A percentile compares a stretch with the other conserved stretches of the same genome.
phyloP scores from a whole-genome alignment of 2,888 invertebrate species.

The Dichetophora obliterata region DNA sequence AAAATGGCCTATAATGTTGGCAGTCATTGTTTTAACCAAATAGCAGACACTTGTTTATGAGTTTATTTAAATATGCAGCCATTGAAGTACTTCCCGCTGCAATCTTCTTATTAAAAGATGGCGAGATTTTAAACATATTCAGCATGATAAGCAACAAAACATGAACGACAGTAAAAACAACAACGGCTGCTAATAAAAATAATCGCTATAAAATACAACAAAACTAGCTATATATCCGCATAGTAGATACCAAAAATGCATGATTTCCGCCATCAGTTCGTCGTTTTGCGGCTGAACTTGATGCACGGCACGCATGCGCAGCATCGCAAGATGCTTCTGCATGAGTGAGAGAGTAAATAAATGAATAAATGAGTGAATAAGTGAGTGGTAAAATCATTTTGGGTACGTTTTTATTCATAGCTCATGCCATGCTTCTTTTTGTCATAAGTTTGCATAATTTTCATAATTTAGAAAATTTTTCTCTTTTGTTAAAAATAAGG shows the following conservation, averaged over 20 bases:
- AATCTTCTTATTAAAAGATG: not conserved
- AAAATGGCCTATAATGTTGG: not conserved
- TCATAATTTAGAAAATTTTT: not conserved
- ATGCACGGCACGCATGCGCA: not conserved
- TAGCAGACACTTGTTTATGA: conserved; percentile 8
- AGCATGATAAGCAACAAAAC: not conserved
- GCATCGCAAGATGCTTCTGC: not conserved
- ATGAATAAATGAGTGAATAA: not conserved
- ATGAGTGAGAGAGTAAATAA: not conserved
- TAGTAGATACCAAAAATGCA: not conserved
- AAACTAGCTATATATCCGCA: conserved; percentile 14
- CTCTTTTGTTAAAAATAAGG: no score
- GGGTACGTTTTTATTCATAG: not conserved
- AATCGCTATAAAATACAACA: not conserved
- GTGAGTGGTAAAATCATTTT: not conserved
- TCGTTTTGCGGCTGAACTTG: not conserved
- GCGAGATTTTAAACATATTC: not conserved
- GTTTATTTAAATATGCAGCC: conserved; percentile 1
- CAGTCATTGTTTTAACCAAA: not conserved
- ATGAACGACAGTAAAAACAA: not conserved
- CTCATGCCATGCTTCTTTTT: not conserved
- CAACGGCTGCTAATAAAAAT: not conserved
- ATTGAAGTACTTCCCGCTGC: not conserved
- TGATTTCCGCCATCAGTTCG: conserved; percentile 2
- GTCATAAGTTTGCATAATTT: not conserved